Evolutionary conservation across 1,140 invertebrate genomes (phyloP).

Genomic region (Kradibia gibbosae): DNA sequence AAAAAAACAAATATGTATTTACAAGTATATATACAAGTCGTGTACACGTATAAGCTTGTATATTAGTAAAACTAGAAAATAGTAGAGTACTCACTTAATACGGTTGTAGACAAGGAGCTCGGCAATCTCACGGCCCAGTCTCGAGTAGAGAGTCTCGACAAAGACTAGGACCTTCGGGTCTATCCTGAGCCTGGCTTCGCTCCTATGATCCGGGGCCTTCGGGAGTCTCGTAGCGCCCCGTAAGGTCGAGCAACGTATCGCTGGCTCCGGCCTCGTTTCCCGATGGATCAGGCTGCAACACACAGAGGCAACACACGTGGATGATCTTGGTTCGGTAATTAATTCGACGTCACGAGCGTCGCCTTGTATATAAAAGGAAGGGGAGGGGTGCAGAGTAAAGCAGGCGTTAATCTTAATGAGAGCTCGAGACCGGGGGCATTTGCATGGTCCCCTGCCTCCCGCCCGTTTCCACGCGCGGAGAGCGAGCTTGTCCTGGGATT

Average conservation of each 20-base stretch:
- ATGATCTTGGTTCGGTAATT: conserved; percentile 48
- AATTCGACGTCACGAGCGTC: conserved; percentile 44
- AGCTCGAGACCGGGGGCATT: conserved; percentile 23
- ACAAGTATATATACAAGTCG: not conserved
- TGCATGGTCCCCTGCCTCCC: not conserved
- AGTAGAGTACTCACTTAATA: conserved; percentile 85
- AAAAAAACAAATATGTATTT: not conserved
- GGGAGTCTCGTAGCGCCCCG: conserved; percentile 75
- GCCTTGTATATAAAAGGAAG: no score
- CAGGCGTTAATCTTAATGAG: conserved; percentile 44
- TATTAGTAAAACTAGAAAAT: no score
- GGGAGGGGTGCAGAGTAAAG: not conserved
- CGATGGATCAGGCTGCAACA: conserved; percentile 80
- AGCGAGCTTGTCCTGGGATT: no score
- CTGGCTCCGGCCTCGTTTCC: conserved; percentile 82
- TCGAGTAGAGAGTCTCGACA: conserved; percentile 95
- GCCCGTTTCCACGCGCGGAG: no score
- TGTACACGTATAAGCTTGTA: not conserved
- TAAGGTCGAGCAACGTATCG: conserved; percentile 84
- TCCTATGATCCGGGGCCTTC: conserved; percentile 84
- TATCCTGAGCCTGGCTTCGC: conserved; percentile 85
- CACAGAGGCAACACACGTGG: conserved; percentile 52
- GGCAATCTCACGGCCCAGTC: conserved; percentile 92
- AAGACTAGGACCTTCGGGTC: conserved; percentile 95
- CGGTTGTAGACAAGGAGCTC: conserved; percentile 93